Evolutionary conservation across 2,888 invertebrate genomes (phyloP), one percentile per base, ranked within the genome.

Genomic region (Ariolimax columbianus): DNA sequence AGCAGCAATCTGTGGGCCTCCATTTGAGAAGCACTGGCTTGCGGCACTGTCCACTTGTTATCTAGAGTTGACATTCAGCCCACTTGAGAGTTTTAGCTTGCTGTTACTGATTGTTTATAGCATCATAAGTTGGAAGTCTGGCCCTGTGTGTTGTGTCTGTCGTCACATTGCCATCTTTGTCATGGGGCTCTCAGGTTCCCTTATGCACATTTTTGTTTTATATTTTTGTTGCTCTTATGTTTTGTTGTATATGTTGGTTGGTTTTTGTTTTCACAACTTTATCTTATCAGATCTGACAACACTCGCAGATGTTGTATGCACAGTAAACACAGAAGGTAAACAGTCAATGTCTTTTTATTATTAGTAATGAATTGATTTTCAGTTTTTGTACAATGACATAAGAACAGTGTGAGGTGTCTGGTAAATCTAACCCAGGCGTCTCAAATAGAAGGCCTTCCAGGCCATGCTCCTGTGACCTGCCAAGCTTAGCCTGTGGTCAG

Each of bases 231-330:
- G 55, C 14, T 11, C 7, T 11, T 14, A 47, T 77, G 38, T 33
- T 77, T 80, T 80, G 7, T 36, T 59, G 59, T 77, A 38, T 43
- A 38, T 63, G 43, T 59, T 43, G 17, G 26, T 77, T 68, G 33
- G 36, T 43, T 77, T 66, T 77, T 73, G 47, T 43, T 43, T 70
- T 70, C 75, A 78, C 73, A 84, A 63, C 75, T 85, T 75, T 81
- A 68, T 83, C 51, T 81, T 77, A 77, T 85, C 85, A 85, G 85
- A 81, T 85, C 81, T 85, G 82, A 80, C 81, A 73, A 85, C 85
- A 38, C 85, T 85, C n/a, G 85, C 85, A 55, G 85, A 85, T 82
- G 85, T 85, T 77, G 85, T 85, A 77, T 85, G 85, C 77, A 85
- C 85, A 81, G 82, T 85, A 66, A 82, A 81, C 59, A 85, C 85